Evolutionary conservation across 1,140 invertebrate species (phyloP), one percentile per base, ranked within the genome.

Genomic region (Rhagoletis pomonella): DNA sequence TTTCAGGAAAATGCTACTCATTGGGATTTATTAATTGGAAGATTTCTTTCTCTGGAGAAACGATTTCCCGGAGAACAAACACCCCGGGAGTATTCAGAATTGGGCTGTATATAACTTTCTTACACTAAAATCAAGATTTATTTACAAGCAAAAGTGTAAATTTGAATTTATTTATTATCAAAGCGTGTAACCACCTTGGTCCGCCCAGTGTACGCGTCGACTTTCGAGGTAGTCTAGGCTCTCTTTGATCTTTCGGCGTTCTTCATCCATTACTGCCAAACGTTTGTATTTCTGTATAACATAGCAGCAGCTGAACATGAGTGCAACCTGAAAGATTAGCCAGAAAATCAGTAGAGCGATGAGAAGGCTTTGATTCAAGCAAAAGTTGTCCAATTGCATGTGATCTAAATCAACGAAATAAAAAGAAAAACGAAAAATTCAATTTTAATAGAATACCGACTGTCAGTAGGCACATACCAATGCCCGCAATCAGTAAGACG

Each of bases 401-500:
- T 89, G 90, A 89, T 93, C 90, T 65, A 62, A 86, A 47, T 10
- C 85, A 89, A 88, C 29, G 1, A 42, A 86, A 67, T 64, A 14
- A 69, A 77, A 55, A 65, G 17, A 85, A 60, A 44, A 29, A 60
- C 12, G 44, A 62, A 19, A 50, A 19, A 60, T 55, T 0, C 50
- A 55, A 55, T 55, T 55, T 5, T 55, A 29, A 29, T 29, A 55
- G 50, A 0, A 55, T 55, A 7, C 14, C 7, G 42, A 4, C 6
- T 50, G 17, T 19, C 19, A 19, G 0, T 62, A 47, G 17, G 4
- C 17, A 73, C 62, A 90, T 90, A 93, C 93, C 94, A 84, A 93
- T 94, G 86, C 94, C 94, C 1, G 94, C 94, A 42, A 94, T 93
- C 29, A 94, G 88, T 86, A 94, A 90, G 85, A 93, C 92, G 29